These are phyloP conservation scores for Chironomus tepperi DNA, from an alignment of 1,140 invertebrate species.

Conservation along the genomic window DNA sequence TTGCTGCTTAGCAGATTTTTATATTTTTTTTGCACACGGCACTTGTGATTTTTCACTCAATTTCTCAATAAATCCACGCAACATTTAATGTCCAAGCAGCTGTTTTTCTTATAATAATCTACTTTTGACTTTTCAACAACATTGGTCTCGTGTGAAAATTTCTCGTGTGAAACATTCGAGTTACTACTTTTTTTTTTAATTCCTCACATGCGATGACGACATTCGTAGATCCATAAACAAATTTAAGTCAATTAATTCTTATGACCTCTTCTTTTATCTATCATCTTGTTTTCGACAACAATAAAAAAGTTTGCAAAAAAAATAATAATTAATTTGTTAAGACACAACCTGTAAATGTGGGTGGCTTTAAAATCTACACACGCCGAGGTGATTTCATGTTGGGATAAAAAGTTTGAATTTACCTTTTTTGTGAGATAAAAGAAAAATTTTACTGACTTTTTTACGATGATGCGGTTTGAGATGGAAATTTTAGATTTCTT, in stretches of 20 bases:
- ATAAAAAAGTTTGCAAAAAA: background rate
- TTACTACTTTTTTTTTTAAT: background rate
- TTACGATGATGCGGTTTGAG: too few relatives aligned
- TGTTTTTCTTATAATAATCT: conserved; percentile 10
- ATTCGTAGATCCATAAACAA: background rate
- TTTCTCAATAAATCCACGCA: conserved; percentile 23
- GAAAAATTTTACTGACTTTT: too few relatives aligned
- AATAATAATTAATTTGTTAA: background rate
- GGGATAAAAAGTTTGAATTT: too few relatives aligned
- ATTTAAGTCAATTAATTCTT: background rate
- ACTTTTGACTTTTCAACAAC: background rate
- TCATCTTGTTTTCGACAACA: background rate
- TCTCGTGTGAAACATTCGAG: background rate
- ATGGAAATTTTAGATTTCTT: too few relatives aligned
- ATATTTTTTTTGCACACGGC: conserved; percentile 20
- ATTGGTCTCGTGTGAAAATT: conserved; percentile 16
- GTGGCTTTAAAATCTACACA: too few relatives aligned
- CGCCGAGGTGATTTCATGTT: too few relatives aligned
- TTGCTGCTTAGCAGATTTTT: too few relatives aligned
- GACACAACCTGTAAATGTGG: background rate
- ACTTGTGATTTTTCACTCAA: conserved; percentile 5
- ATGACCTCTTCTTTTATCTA: background rate
- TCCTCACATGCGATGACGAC: conserved; percentile 18
- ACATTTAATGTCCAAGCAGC: conserved; percentile 23
- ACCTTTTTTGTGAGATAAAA: too few relatives aligned